Evolutionary conservation across 2,113 vertebrate species (phyloP).

Genomic region (Anoplopoma fimbria): DNA sequence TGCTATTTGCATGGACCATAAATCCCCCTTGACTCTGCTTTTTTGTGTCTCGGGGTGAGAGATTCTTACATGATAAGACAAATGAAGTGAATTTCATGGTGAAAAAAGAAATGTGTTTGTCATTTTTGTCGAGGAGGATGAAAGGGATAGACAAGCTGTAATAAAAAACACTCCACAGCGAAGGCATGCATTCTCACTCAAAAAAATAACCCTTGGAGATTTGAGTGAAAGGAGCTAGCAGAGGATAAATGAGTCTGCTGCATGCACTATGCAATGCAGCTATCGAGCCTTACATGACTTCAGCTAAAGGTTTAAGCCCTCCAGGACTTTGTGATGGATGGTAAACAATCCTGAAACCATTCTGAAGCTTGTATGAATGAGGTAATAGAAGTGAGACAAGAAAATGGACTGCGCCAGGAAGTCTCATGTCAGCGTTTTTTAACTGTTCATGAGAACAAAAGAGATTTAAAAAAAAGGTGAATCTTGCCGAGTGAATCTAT

Average conservation of each 20-base stretch:
- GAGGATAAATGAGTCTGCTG: constrained; percentile 59
- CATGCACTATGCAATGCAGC: constrained; percentile 48
- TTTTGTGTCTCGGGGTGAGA: constrained; percentile 56
- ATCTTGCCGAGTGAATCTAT: constrained; percentile 42
- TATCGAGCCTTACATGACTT: constrained; percentile 49
- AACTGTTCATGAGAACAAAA: constrained; percentile 56
- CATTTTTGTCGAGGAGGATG: constrained; percentile 68
- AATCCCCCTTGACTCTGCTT: constrained; percentile 23
- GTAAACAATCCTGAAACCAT: constrained; percentile 61
- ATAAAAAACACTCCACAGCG: constrained; percentile 67
- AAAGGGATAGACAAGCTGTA: constrained; percentile 66
- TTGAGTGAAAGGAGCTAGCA: constrained; percentile 51
- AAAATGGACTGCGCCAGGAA: constrained; percentile 69
- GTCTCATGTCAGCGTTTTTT: constrained; percentile 72
- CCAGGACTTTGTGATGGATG: constrained; percentile 69
- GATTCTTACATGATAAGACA: constrained; percentile 66
- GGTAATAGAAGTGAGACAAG: constrained; percentile 66
- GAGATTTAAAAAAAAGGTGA: constrained; percentile 9
- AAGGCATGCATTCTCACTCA: constrained; percentile 45
- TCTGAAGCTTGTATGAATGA: constrained; percentile 65
- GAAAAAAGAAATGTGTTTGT: constrained; percentile 75
- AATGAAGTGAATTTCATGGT: constrained; percentile 61
- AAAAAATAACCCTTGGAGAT: constrained; percentile 56
- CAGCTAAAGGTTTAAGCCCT: constrained; percentile 58
- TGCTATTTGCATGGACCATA: constrained; percentile 31